Evolutionary conservation across 2,797 vertebrate genomes (phyloP).

Genomic region (Notoglanidium macrostoma): DNA sequence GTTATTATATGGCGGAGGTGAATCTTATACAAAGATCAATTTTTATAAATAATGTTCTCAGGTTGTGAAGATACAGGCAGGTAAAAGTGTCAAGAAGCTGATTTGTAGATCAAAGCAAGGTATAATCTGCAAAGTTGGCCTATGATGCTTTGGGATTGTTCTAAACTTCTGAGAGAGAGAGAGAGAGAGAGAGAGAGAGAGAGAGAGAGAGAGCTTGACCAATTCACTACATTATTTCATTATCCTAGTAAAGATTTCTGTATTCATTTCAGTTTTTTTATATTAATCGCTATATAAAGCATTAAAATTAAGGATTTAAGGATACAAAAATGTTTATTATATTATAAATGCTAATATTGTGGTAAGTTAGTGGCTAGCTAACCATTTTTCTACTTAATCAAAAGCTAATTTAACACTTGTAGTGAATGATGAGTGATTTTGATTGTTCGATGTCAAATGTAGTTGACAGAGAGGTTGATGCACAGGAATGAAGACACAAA

Average conservation of each 20-base stretch:
- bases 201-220: neutral
- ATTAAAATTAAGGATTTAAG: neutral
- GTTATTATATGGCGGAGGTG: neutral
- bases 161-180: neutral
- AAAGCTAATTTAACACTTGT: neutral
- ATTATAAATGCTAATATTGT: neutral
- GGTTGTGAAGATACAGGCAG: neutral
- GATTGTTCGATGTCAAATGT: neutral
- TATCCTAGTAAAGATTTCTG: neutral
- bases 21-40: neutral
- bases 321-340: neutral
- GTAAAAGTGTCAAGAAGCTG: neutral
- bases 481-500: neutral
- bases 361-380: neutral
- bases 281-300: neutral
- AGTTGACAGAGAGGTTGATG: neutral
- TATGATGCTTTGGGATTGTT: neutral
- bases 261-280: neutral
- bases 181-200: neutral
- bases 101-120: neutral
- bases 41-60: conserved; percentile 1
- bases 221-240: neutral
- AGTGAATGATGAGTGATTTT: neutral
- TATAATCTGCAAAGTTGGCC: neutral
- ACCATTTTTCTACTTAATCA: no score